Evolutionary conservation across 2,797 vertebrate genomes (phyloP).

Genomic region (Valencia hispanica): DNA sequence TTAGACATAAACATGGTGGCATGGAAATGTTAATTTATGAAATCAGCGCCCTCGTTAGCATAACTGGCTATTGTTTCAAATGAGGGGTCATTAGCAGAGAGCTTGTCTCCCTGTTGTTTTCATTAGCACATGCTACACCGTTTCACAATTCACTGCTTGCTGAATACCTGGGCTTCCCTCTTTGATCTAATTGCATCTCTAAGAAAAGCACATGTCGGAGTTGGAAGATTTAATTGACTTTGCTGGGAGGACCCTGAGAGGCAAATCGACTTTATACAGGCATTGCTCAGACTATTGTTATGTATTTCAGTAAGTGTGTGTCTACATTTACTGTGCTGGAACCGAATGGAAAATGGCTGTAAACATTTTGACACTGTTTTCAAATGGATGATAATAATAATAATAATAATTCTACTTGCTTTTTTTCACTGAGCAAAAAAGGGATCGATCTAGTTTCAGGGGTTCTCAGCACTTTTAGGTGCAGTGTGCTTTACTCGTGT

Average conservation of each 20-base stretch:
- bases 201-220: slow-evolving; percentile 36
- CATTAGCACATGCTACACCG: slow-evolving; percentile 24
- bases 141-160: slow-evolving; percentile 25
- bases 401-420: not conserved
- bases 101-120: slow-evolving; percentile 33
- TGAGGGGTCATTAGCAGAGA: slow-evolving; percentile 25
- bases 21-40: slow-evolving; percentile 18
- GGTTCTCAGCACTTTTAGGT: not conserved
- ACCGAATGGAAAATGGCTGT: not conserved
- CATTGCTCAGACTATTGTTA: slow-evolving; percentile 2
- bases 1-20: slow-evolving; percentile 8
- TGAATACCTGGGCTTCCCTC: slow-evolving; percentile 26
- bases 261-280: slow-evolving; percentile 23
- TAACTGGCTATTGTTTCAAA: slow-evolving; percentile 37
- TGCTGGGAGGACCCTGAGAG: slow-evolving; percentile 16
- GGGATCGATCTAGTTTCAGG: not conserved
- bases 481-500: not conserved
- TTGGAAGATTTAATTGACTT: slow-evolving; percentile 33
- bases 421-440: not conserved
- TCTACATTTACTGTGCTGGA: not conserved
- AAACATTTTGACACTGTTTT: not conserved
- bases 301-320: slow-evolving; percentile 7
- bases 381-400: not conserved
- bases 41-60: slow-evolving; percentile 31
- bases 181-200: slow-evolving; percentile 41